Base-by-base conservation (phyloP, 2,797 vertebrate genomes). In the Sebastes kiyomatsui region DNA sequence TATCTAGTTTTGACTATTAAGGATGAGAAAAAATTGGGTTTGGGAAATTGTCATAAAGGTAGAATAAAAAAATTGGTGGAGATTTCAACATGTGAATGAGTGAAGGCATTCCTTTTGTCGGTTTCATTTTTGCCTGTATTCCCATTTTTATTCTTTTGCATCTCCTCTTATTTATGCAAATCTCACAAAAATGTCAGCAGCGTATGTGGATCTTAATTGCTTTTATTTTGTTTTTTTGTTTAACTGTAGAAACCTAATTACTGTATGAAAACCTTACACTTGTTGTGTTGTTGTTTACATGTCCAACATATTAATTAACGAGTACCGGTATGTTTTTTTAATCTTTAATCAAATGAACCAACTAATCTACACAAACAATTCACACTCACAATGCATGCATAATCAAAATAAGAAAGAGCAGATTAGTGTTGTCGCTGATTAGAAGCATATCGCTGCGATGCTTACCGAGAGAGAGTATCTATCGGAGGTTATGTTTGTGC, bases 371-470 rank as follows among this genome's bases (percentile, higher is more conserved):
- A 64, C 72, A 73, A 58, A 78, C 74, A 79, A 58, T 79, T 81
- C 70, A 77, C 55, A 28, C 42, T 78, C 59, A 77, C 64, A 79
- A 65, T 75, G 65, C 52, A 80, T 83, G 60, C 76, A 69, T 75
- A 87, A 85, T 87, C 32, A 82, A 66, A 75, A 77, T 32, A 79
- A 87, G 59, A 87, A 81, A 80, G 64, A 72, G n/a, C 67, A 86
- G 79, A 85, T 87, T 86, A 79, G 32, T 59, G 60, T 73, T 76
- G 62, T 66, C 8, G 32, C 70, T 93, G 87, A 92, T 92, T 83
- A 79, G 66, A 86, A 89, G 86, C 68, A 54, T 75, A 49, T 62
- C 23, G 9, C 67, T 87, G 38, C 38, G 82, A 86, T 60, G 61
- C 68, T 82, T 70, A 49, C 64, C 4, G 3, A 23, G 59, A 62